Evolutionary conservation across 2,888 invertebrate species (phyloP), one percentile per base, ranked within the genome.

Genomic region (Oeneis ivallda): DNA sequence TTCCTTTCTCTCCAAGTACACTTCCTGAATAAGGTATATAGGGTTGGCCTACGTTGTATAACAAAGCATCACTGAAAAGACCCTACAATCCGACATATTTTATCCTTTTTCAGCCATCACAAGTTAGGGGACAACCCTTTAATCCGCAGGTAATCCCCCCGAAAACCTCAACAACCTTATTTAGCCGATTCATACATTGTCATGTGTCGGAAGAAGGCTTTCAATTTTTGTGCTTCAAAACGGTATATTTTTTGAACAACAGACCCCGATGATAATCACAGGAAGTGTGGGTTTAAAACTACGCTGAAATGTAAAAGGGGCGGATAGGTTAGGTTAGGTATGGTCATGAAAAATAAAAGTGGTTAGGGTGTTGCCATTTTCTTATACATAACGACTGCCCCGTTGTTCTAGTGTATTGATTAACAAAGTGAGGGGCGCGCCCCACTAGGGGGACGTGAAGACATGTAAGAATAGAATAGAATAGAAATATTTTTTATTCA

Each of bases 91-190:
- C 15, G 1, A 52, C 17, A 15, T 39, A 58, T 58, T n/a, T 52
- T 57, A 41, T 66, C 64, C 37, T 62, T 59, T 50, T 66, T 61
- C 56, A 39, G 60, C 9, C 34, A 62, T 17, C 43, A 39, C 10
- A 45, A 15, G 61, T 57, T 53, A 37, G 56, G 63, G 61, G 43
- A 62, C 37, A 32, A 45, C 19, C 39, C 15, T 49, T n/a, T 66
- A 66, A 66, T 66, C 64, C 60, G 15, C 37, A 10, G 57, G 34
- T 54, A 64, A 64, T 43, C 64, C 54, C 47, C 59, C 41, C 47
- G 13, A 65, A 64, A 65, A 53, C 49, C 53, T 64, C 8, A 43
- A 58, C 57, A 37, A 47, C 43, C 61, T 58, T 39, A 54, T 54
- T 39, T 49, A 62, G 15, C 17, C 53, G 45, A 60, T 17, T 41